A percentile compares a stretch with the other conserved stretches of the same genome.
Conservation (phyloP, 2,888 invertebrate species). For the Candidula unifasciata region DNA sequence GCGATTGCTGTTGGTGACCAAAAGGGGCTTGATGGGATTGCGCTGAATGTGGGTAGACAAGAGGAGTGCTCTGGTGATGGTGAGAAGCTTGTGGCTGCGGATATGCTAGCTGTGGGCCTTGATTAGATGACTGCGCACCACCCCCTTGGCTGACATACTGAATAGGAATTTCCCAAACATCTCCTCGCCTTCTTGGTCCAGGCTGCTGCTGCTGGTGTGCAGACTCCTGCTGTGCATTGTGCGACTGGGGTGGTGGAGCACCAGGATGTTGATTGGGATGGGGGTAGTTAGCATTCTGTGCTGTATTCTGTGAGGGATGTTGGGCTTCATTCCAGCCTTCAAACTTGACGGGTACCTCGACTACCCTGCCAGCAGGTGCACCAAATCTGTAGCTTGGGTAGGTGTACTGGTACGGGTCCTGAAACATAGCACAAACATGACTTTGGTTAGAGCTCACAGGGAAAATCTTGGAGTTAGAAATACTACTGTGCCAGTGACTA, state of each 20-base stretch:
- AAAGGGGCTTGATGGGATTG: not conserved
- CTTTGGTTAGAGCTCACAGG: no score
- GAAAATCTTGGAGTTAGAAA: no score
- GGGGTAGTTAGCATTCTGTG: slow-evolving; percentile 14
- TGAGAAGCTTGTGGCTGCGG: not conserved
- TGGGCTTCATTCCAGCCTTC: slow-evolving; percentile 45
- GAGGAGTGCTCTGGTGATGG: slow-evolving; percentile 11
- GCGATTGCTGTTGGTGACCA: slow-evolving; percentile 10
- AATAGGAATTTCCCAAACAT: slow-evolving; percentile 63
- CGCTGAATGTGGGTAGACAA: slow-evolving; percentile 25
- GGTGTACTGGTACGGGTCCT: slow-evolving; percentile 24
- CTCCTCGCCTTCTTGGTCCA: slow-evolving; percentile 39
- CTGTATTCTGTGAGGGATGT: not conserved
- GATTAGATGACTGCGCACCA: slow-evolving; percentile 1
- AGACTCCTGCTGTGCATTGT: slow-evolving; percentile 25
- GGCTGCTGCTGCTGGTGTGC: slow-evolving; percentile 34
- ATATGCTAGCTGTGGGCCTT: not conserved
- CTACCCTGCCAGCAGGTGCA: slow-evolving; percentile 41
- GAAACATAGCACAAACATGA: slow-evolving; percentile 18
- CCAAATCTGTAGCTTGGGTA: slow-evolving; percentile 23
- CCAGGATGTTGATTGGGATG: slow-evolving; percentile 40
- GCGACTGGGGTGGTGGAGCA: slow-evolving; percentile 32
- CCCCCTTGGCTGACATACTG: slow-evolving; percentile 44
- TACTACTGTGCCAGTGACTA: no score
- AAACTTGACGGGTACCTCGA: slow-evolving; percentile 66